These are phyloP conservation scores for Caenorhabditis sp. DNA, from an alignment of 2,888 invertebrate genomes.

Conservation along the genomic window DNA sequence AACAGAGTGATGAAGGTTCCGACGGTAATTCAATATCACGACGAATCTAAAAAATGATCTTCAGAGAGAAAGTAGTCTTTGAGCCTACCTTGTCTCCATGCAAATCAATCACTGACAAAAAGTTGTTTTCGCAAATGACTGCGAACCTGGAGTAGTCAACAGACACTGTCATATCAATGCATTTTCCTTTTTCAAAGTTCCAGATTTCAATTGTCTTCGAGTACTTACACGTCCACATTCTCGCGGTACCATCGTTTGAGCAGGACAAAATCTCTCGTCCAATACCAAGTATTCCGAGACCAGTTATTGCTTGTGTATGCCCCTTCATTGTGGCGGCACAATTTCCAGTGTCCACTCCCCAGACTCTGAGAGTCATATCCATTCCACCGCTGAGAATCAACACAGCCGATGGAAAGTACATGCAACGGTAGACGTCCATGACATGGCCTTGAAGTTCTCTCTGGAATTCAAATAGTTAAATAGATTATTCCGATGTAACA, in stretches of 20 bases:
- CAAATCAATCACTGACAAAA: conserved; percentile 28
- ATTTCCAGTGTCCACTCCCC: conserved; percentile 88
- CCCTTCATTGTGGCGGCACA: conserved; percentile 88
- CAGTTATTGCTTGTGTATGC: conserved; percentile 87
- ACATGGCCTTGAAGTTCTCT: conserved; percentile 87
- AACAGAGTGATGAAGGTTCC: conserved; percentile 10
- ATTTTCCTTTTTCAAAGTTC: conserved; percentile 67
- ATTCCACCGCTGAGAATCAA: conserved; percentile 88
- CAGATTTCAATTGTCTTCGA: conserved; percentile 37
- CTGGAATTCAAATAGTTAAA: conserved; percentile 76
- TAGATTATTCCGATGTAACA: not conserved
- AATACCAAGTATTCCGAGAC: conserved; percentile 87
- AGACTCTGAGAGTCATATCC: conserved; percentile 88
- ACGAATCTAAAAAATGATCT: conserved; percentile 1
- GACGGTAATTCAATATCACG: conserved; percentile 18
- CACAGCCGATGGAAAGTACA: conserved; percentile 88
- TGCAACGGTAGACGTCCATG: conserved; percentile 88
- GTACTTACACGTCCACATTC: conserved; percentile 67
- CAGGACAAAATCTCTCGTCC: conserved; percentile 88
- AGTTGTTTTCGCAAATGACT: conserved; percentile 44
- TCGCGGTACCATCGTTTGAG: conserved; percentile 87
- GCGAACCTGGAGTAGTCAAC: conserved; percentile 33
- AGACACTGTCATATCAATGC: conserved; percentile 63
- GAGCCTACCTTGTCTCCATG: not conserved
- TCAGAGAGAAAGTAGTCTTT: not conserved